Base-by-base conservation (phyloP, 1,140 invertebrate species). In the Panonychus citri region DNA sequence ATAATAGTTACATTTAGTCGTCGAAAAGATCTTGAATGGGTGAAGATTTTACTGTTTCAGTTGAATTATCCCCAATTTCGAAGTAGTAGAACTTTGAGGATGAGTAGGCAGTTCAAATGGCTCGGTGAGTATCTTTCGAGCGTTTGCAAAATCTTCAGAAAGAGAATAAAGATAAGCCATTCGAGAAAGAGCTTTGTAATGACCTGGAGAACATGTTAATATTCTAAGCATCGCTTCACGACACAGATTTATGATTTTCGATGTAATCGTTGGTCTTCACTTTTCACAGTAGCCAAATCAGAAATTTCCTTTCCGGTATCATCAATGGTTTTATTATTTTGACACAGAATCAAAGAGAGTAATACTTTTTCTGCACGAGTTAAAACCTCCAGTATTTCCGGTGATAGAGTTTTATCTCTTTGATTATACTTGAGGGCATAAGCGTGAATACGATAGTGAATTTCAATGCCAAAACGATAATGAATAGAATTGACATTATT, bases 151-250 rank as follows among this genome's bases (percentile, higher is more conserved):
- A 37, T 63, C 60, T 17, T 78, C 75, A 27, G 81, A 83, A 57
- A 81, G 75, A 65, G 81, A 83, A 67, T 81, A 88, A 63, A 84
- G 81, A 68, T 89, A 77, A 1, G 84, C 81, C 28, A 94, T 67
- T 58, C 87, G 75, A 68, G 90, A 93, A 27, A 88, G 73, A 0
- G 86, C 83, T 70, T 94, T 94, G 67, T 91, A 93, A 71, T 95
- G 87, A 62, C 85, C 81, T 0, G 84, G 79, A 70, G 89, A 89
- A 42, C 88, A 72, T 49, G 77, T 75, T 4, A 86, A 74, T 67
- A 86, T 91, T 60, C 85, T 76, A 70, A 86, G 81, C 49, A 94
- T 67, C 19, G 83, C 85, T 63, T 75, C 73, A 25, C 88, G 64
- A 67, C 85, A 89, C 19, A 71, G 65, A 13, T 65, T 59, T 64